Evolutionary conservation across 2,888 invertebrate species (phyloP).

Genomic region (Timema cristinae): DNA sequence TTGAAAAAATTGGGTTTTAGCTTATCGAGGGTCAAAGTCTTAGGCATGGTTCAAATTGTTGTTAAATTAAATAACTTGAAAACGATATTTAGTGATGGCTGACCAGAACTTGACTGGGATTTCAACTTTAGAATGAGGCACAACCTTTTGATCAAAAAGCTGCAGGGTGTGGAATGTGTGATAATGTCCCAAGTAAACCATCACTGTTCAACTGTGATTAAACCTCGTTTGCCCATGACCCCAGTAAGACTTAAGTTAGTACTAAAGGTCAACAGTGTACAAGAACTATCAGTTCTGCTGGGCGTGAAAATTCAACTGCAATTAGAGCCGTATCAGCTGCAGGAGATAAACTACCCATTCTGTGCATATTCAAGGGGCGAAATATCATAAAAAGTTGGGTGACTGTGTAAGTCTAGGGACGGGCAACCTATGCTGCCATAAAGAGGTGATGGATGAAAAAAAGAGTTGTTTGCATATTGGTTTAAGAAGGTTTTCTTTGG

Average conservation of each 20-base stretch:
- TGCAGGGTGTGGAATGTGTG: constrained; percentile 6
- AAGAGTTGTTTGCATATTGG: constrained; percentile 1
- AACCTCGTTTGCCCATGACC: too few relatives aligned
- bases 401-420: not conserved
- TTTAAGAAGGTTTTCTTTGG: not conserved
- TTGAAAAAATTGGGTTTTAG: not conserved
- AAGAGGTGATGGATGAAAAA: not conserved
- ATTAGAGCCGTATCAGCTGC: too few relatives aligned
- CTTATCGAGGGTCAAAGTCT: not conserved
- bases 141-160: not conserved
- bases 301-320: too few relatives aligned
- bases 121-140: not conserved
- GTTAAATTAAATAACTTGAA: not conserved
- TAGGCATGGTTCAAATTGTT: not conserved
- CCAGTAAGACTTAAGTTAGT: too few relatives aligned
- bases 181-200: not conserved
- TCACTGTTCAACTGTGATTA: not conserved
- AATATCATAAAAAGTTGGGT: not conserved
- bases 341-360: not conserved
- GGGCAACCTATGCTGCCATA: not conserved
- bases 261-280: too few relatives aligned
- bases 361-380: not conserved
- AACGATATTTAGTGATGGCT: not conserved
- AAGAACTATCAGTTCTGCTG: too few relatives aligned
- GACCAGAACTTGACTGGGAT: not conserved